A percentile compares a stretch with the other conserved stretches of the same genome.
phyloP scores from a whole-genome alignment of 2,113 vertebrate genomes.

The Acrocephalus arundinaceus region DNA sequence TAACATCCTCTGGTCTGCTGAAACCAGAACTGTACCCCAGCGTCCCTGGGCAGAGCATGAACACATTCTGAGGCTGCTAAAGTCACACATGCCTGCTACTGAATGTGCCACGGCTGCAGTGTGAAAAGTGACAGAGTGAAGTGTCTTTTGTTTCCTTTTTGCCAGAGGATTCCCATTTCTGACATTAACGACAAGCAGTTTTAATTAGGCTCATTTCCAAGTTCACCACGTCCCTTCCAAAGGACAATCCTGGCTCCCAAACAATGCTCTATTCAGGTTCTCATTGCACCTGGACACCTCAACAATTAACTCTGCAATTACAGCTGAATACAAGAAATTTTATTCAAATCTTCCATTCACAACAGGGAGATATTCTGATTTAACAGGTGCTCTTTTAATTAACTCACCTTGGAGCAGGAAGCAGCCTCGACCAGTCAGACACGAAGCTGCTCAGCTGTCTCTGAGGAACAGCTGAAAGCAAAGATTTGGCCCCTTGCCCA shows the following conservation, averaged over 20 bases:
- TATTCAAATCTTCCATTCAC: neutral
- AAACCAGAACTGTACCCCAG: neutral
- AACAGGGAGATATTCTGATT: neutral
- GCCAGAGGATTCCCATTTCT: neutral
- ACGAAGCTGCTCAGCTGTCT: constrained; percentile 16
- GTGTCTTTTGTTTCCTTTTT: neutral
- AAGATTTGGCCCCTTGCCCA: neutral
- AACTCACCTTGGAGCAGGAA: constrained; percentile 9
- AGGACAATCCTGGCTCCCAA: neutral
- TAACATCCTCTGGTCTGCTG: neutral
- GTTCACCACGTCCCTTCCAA: neutral
- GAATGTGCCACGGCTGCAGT: neutral
- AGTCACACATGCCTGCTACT: neutral
- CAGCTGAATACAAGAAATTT: neutral
- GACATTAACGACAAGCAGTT: neutral
- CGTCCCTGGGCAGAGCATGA: neutral
- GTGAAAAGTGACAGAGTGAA: neutral
- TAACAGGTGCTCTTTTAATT: neutral
- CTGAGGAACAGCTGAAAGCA: constrained; percentile 32
- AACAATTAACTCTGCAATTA: neutral
- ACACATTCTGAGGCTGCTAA: neutral
- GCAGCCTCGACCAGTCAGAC: neutral
- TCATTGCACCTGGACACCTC: neutral
- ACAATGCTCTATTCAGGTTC: neutral
- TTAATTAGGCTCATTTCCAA: neutral